These are phyloP conservation scores for Darevskia nairensis DNA, from an alignment of 2,797 vertebrate genomes.

Conservation along the genomic window DNA sequence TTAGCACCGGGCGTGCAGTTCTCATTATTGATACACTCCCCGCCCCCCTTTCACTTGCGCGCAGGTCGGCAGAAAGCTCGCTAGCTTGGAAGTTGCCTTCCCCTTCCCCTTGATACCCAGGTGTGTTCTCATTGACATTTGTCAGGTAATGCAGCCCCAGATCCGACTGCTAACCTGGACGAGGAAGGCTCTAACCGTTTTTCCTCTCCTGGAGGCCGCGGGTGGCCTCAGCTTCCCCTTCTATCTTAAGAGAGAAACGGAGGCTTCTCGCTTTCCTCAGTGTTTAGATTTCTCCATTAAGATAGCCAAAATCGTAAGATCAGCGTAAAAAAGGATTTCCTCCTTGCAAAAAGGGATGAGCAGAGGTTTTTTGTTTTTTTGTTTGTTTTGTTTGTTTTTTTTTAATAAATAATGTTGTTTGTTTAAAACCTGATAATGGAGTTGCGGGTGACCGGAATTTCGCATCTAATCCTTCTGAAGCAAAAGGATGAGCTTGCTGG, in stretches of 20 bases:
- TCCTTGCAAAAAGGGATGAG: background rate
- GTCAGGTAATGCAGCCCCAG: background rate
- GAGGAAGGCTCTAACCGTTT: background rate
- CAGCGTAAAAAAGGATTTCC: background rate
- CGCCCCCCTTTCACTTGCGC: background rate
- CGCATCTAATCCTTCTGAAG: background rate
- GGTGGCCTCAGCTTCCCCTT: background rate
- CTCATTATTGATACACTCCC: background rate
- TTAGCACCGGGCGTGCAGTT: background rate
- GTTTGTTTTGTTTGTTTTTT: too few relatives aligned
- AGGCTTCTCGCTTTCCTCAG: background rate
- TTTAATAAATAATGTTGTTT: background rate
- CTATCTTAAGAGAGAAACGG: background rate
- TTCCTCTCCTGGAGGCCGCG: background rate
- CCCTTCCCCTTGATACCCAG: background rate
- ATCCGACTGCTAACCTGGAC: too few relatives aligned
- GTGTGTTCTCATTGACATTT: background rate
- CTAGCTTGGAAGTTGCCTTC: background rate
- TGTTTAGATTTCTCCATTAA: background rate
- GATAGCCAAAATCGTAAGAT: too few relatives aligned
- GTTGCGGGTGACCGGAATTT: constrained; percentile 3
- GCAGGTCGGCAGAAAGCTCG: background rate
- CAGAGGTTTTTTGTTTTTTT: background rate
- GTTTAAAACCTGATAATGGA: background rate
- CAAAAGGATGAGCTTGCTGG: background rate